Evolutionary conservation across 2,113 vertebrate species (phyloP), one percentile per base, ranked within the genome.

Genomic region (Leuciscus idus): DNA sequence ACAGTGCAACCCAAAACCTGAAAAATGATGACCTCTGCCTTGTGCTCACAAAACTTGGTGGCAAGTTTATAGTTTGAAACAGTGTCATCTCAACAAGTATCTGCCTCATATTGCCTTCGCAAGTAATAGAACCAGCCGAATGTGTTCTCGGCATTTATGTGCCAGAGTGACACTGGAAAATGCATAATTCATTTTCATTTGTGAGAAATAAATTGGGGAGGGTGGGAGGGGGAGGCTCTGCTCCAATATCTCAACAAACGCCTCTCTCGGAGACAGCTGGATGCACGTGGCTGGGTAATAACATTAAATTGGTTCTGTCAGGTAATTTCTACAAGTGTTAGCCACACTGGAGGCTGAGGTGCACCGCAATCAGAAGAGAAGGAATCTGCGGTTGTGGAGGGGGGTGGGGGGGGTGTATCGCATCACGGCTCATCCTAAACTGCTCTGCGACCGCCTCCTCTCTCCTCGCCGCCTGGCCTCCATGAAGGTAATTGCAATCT

Each of bases 301-400:
- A 93, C 91, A 92, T 91, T 89, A 90, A 91, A 95, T 94, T 95
- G 92, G 92, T 94, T 94, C 91, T 95, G 94, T 95, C 94, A 94
- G 93, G 93, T 93, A 92, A 95, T 95, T 94, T 94, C 94, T 94
- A 93, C 93, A 92, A 94, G 94, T 93, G 94, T 95, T 95, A 93
- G 88, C 92, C 92, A 91, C 93, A 94, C 90, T 92, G 91, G 89
- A 88, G 85, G 81, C 87, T 89, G 81, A 81, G 91, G 88, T 30
- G 90, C 46, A 75, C 77, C 57, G 70, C 84, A 88, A 87, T 81
- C 86, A 85, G 81, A 59, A 70, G 75, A 86, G 86, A 81, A 83
- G 46, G 76, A 82, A 82, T 62, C 74, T 66, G 73, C 52, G 61
- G 23, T 11, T 33, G 70, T 70, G 52, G 73, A 64, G 66, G 61